A percentile compares a stretch with the other conserved stretches of the same genome.
Conservation (phyloP, 2,888 invertebrate species). For the Luperina nickerlii region DNA sequence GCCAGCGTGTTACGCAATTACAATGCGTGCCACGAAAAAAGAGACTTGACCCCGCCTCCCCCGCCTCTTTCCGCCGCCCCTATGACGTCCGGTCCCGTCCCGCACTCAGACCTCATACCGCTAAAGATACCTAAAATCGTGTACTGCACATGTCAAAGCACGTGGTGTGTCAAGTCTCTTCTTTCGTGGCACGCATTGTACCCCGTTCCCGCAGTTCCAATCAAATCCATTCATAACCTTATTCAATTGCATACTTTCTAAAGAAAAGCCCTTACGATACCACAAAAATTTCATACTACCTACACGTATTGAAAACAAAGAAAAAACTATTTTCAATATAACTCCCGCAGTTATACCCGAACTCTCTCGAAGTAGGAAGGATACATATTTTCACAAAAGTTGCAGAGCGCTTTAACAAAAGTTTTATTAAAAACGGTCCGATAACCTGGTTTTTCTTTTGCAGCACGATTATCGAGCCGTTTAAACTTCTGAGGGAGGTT, state of each 20-base stretch:
- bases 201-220: background rate
- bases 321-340: conserved; percentile 56
- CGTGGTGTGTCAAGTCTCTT: too few species aligned
- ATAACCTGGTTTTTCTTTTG: conserved; percentile 66
- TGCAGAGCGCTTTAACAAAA: conserved; percentile 60
- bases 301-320: conserved; percentile 28
- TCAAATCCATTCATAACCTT: background rate
- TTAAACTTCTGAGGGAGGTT: conserved; percentile 19
- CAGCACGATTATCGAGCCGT: conserved; percentile 56
- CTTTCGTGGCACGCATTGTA: too few species aligned
- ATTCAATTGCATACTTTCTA: background rate
- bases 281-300: conserved; percentile 6
- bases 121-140: too few species aligned
- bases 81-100: too few species aligned
- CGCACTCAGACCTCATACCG: too few species aligned
- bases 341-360: conserved; percentile 39
- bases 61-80: too few species aligned
- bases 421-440: conserved; percentile 73
- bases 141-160: too few species aligned
- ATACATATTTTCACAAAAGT: conserved; percentile 52
- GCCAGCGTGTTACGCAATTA: too few species aligned
- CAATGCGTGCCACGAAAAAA: too few species aligned
- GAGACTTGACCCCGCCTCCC: too few species aligned
- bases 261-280: background rate
- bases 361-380: conserved; percentile 30